Conservation (phyloP, 2,797 vertebrate species). For the Molossus molossus region DNA sequence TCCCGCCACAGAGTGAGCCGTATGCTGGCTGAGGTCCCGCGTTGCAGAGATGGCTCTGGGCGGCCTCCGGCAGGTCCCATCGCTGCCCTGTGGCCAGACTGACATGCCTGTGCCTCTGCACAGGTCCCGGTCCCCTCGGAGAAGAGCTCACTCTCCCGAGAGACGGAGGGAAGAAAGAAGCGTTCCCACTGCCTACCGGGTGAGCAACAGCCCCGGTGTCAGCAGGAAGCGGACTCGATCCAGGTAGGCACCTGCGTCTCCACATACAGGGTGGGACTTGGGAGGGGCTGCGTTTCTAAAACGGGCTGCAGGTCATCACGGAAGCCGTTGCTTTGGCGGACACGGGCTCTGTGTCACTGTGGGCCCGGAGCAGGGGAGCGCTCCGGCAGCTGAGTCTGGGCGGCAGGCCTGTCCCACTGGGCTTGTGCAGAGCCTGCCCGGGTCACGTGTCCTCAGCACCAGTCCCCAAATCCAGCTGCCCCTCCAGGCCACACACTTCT, state of each 20-base stretch:
- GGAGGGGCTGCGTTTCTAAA: fast-evolving
- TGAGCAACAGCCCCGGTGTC: slow-evolving; percentile 93
- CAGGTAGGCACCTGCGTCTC: slow-evolving; percentile 89
- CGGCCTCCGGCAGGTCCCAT: neutral
- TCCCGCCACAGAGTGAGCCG: no score
- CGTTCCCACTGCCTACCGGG: slow-evolving; percentile 91
- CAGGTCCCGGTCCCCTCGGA: slow-evolving; percentile 93
- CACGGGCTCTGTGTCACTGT: neutral
- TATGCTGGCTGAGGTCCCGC: neutral
- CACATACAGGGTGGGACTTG: fast-evolving
- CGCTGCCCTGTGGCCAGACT: neutral
- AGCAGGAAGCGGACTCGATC: slow-evolving; percentile 93
- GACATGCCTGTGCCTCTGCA: neutral
- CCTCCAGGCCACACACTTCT: no score
- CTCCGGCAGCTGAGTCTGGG: no score
- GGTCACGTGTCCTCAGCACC: neutral
- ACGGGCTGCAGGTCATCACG: no score
- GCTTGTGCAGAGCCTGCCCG: neutral
- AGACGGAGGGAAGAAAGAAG: slow-evolving; percentile 93
- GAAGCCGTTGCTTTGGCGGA: neutral
- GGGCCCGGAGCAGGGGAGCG: neutral
- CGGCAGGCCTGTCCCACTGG: no score
- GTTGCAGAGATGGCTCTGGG: fast-evolving
- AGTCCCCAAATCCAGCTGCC: neutral
- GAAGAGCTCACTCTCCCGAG: slow-evolving; percentile 92